Conservation (phyloP, 2,797 vertebrate genomes). For the Cynodonichthys magdalenae region DNA sequence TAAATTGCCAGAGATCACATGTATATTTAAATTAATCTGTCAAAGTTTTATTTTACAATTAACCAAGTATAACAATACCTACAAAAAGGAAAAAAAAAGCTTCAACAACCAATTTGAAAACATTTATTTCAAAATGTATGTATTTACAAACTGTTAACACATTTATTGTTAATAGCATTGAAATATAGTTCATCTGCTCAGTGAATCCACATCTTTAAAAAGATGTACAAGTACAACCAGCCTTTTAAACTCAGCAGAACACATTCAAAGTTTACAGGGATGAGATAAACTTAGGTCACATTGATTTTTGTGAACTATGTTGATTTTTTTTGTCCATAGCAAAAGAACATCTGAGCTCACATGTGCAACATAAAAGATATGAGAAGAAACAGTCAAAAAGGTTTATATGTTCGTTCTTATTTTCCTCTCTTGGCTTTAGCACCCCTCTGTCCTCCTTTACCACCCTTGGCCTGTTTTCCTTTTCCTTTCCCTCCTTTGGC, state of each 20-base stretch:
- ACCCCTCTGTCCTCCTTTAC: conserved; percentile 49
- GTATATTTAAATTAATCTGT: neutral
- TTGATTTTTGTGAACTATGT: neutral
- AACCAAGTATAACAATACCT: too few relatives aligned
- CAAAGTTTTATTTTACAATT: too few relatives aligned
- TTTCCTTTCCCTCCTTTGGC: conserved; percentile 56
- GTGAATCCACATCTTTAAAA: conserved; percentile 36
- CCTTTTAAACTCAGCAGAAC: neutral
- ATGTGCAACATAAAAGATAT: conserved; percentile 6
- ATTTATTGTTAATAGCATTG: conserved; percentile 9
- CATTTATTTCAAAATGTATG: conserved; percentile 62
- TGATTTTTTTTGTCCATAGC: conserved; percentile 7
- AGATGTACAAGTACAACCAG: conserved; percentile 21
- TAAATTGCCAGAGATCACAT: too few relatives aligned
- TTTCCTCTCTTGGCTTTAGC: conserved; percentile 62
- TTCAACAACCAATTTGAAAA: conserved; percentile 24
- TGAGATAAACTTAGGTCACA: conserved; percentile 6
- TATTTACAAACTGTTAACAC: conserved; percentile 66
- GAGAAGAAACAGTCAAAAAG: conserved; percentile 8
- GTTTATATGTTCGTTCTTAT: conserved; percentile 11
- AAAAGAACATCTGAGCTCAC: conserved; percentile 21
- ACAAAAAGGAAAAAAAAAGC: neutral
- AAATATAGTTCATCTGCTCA: conserved; percentile 19
- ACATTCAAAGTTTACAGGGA: neutral
- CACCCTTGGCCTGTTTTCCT: conserved; percentile 46